Conservation (phyloP, 2,797 vertebrate genomes). For the Meriones psammophilus region DNA sequence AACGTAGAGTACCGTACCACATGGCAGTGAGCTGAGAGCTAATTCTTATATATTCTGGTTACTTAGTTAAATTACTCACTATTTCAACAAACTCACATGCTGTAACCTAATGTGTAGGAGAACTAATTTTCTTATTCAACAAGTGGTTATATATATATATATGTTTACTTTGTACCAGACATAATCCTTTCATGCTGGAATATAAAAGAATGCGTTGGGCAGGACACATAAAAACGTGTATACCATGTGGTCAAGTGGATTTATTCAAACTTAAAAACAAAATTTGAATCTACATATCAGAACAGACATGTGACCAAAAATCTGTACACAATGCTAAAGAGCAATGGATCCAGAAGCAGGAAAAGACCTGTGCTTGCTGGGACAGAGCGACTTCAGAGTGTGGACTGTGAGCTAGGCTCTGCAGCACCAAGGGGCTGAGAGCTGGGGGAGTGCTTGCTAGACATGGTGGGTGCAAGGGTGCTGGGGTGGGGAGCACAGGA, state of each 20-base stretch:
- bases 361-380: neutral
- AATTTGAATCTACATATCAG: neutral
- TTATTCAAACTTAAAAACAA: constrained; percentile 41
- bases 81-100: constrained; percentile 30
- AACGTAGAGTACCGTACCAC: neutral
- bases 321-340: neutral
- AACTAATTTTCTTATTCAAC: constrained; percentile 34
- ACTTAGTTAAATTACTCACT: constrained; percentile 36
- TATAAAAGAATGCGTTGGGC: constrained; percentile 40
- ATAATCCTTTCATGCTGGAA: constrained; percentile 13
- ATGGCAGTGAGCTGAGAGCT: neutral
- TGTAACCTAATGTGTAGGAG: neutral
- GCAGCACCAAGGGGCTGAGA: neutral
- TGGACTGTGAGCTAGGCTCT: neutral
- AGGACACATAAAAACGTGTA: neutral
- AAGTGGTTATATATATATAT: constrained; percentile 41
- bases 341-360: neutral
- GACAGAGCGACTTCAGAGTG: neutral
- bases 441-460: neutral
- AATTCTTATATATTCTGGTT: neutral
- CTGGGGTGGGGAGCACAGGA: neutral
- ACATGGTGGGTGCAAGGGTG: neutral
- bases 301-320: constrained; percentile 26
- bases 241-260: neutral
- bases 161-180: neutral